Percentiles rank a stretch among this genome's conserved stretches.
Conservation (phyloP, 2,797 vertebrate species). For the Myotis pilosus region DNA sequence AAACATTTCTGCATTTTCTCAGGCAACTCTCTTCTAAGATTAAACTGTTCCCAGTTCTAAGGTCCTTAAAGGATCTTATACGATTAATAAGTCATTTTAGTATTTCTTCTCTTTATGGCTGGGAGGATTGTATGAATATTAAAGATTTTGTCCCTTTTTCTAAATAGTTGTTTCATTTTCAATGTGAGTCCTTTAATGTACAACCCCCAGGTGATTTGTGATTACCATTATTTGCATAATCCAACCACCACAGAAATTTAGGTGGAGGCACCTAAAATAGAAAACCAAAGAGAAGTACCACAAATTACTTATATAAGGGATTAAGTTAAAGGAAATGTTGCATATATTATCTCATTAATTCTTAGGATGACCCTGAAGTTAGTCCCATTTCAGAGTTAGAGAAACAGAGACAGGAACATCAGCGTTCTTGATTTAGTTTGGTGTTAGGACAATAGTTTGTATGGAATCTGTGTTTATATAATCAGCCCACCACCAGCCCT, state of each 20-base stretch:
- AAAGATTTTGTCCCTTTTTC: not conserved
- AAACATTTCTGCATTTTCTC: not conserved
- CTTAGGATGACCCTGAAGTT: not conserved
- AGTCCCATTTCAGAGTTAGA: not conserved
- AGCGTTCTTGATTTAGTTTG: not conserved
- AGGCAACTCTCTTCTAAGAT: not conserved
- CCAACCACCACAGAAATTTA: not conserved
- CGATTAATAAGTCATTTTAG: not conserved
- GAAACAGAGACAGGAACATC: not conserved
- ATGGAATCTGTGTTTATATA: not conserved
- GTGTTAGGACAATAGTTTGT: not conserved
- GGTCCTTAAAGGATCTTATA: not conserved
- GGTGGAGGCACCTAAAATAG: not conserved
- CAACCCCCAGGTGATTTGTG: not conserved
- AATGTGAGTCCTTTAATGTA: not conserved
- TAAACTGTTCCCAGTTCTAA: not conserved
- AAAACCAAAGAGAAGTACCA: conserved; percentile 6
- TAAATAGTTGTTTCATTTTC: not conserved
- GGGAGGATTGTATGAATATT: not conserved
- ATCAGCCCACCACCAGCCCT: not conserved
- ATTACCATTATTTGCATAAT: not conserved
- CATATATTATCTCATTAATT: not conserved
- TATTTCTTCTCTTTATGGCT: not conserved
- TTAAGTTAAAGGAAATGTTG: not conserved
- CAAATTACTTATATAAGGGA: not conserved